Evolutionary conservation across 2,113 vertebrate species (phyloP), one percentile per base, ranked within the genome.

Genomic region (Poeciliopsis prolifica): DNA sequence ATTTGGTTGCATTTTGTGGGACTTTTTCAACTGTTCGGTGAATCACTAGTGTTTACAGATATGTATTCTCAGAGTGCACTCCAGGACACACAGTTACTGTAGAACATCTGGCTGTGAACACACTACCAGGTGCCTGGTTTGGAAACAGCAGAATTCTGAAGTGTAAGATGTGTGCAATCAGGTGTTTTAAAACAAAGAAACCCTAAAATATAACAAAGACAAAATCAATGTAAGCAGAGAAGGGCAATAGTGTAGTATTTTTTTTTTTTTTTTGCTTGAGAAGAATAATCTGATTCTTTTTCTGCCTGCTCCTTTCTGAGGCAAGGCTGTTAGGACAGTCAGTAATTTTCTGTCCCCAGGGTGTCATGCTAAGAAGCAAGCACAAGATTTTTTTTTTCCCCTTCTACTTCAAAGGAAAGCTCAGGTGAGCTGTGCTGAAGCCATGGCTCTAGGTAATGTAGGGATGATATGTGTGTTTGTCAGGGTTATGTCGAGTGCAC

Each of bases 1-100:
- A 4, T 15, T 42, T 42, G 40, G 17, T 48, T 48, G 14, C 17
- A 19, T 7, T 48, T 42, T 42, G 40, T 15, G 40, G 40, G 40
- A 42, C 40, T 42, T 42, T 42, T 14, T 42, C 40, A 42, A 42
- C 40, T 0, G 3, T 42, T 42, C 40, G 10, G 40, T 42, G 40
- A 42, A 42, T 42, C 17, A 48, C 15, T 68, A 70, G 75, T 68
- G 60, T 74, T 58, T 48, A 62, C 61, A 44, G 61, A 77, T 61
- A 40, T 10, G 30, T 37, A 77, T 74, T 33, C 12, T 9, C 69
- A 61, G n/a, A 86, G 73, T 67, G 54, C 83, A 86, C 60, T 61
- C 81, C 68, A 79, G 85, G 85, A 86, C 88, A 88, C 73, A 78
- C 79, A 79, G 86, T 74, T 84, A 78, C 70, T 63, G 81, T 87